Conservation (phyloP, 2,888 invertebrate genomes). For the Macaria liturata region DNA sequence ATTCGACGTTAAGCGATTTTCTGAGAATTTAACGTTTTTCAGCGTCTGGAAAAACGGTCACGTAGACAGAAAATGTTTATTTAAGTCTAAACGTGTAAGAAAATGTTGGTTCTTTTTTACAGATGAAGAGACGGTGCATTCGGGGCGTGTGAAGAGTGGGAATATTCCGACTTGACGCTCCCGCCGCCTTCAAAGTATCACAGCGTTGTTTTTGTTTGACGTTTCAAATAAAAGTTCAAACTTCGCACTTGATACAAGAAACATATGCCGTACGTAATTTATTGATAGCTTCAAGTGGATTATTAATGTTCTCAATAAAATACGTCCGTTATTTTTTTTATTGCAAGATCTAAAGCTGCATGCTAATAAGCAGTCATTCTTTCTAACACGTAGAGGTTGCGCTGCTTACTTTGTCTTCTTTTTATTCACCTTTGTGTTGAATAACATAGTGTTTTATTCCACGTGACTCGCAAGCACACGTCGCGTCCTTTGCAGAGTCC, state of each 20-base stretch:
- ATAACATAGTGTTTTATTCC: not conserved
- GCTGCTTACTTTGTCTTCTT: not conserved
- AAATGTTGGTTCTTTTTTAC: conserved; percentile 40
- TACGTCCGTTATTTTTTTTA: too few species aligned
- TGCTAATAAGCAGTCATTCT: too few species aligned
- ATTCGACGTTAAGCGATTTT: conserved; percentile 17
- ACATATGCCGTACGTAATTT: too few species aligned
- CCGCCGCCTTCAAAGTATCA: not conserved
- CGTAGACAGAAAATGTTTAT: conserved; percentile 29
- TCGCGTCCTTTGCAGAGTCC: not conserved
- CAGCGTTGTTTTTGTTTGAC: conserved; percentile 6
- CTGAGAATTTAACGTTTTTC: conserved; percentile 13
- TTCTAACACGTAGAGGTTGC: too few species aligned
- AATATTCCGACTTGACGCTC: conserved; percentile 43
- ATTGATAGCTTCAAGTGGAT: too few species aligned
- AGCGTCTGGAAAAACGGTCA: conserved; percentile 17
- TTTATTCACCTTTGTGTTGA: not conserved
- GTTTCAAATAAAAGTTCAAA: not conserved
- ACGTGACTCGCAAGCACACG: not conserved
- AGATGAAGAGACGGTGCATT: conserved; percentile 50
- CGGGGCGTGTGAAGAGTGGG: conserved; percentile 39
- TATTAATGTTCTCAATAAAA: too few species aligned
- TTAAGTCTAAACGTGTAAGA: conserved; percentile 34
- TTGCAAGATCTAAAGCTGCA: too few species aligned
- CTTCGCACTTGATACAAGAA: too few species aligned